Base-by-base conservation (phyloP, 2,888 invertebrate genomes). In the Flexamia atlantica region DNA sequence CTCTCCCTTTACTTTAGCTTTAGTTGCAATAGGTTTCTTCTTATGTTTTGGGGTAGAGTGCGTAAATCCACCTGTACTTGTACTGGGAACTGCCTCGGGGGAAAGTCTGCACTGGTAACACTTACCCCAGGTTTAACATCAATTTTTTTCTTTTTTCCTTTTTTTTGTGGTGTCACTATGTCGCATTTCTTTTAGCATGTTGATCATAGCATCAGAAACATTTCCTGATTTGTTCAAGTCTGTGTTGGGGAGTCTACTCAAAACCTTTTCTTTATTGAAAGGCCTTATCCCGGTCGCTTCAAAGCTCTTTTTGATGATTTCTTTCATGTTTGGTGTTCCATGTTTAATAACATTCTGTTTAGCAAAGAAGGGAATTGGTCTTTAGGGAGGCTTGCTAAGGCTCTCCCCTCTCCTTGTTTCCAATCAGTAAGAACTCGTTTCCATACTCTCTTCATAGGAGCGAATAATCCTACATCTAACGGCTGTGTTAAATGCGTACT, bases 401-500 rank as follows among this genome's bases (percentile, higher is more conserved):
- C 14, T 40, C 20, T 40, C 1, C 72, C 23, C 4, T 36, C 9
- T 72, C 36, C 14, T 42, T 1, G 40, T 20, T 86, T 85, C 84
- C 86, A 86, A 30, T 86, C 36, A 1, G 68, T 76, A 25, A 86
- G 68, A 36, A 85, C 30, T 40, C 68, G 25, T 53, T 85, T 76
- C 88, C 88, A 88, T 40, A 30, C n/a, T 0, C 14, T 28, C 53
- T 82, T 82, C n/a, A 82, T 17, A 12, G 70, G 82, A 2, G 25
- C 81, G 79, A 88, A 88, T 40, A 84, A 85, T n/a, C 85, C 84
- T 10, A 88, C 86, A 82, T 87, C 87, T 14, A 87, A 84, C 25
- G 86, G 85, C 74, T 87, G 86, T 1, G 87, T 85, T 12, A 72
- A 14, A 42, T 72, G 72, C n/a, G 72, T 32, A n/a, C 28, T 32